These are phyloP conservation scores for Poeciliopsis turrubarensis DNA, from an alignment of 2,113 vertebrate genomes.

Conservation along the genomic window DNA sequence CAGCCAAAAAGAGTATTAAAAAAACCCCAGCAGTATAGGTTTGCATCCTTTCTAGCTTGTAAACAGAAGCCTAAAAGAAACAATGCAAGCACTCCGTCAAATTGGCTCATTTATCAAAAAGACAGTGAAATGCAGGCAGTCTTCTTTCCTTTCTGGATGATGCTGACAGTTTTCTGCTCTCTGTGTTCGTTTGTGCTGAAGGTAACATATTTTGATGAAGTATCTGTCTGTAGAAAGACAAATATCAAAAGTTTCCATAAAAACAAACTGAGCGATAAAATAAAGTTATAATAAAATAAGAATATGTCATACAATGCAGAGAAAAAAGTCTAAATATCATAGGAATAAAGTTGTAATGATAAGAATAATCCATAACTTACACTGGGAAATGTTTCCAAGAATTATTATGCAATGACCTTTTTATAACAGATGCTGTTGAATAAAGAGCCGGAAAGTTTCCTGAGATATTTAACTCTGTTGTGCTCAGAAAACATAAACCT, in stretches of 20 bases:
- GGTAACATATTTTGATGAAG: slow-evolving; percentile 46
- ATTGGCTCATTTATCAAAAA: slow-evolving; percentile 51
- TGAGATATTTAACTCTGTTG: neutral
- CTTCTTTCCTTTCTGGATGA: slow-evolving; percentile 20
- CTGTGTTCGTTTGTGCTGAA: slow-evolving; percentile 17
- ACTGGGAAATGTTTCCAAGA: neutral
- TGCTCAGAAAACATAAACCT: neutral
- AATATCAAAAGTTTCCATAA: neutral
- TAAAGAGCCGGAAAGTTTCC: neutral
- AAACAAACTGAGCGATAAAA: neutral
- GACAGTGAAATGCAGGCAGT: slow-evolving; percentile 19
- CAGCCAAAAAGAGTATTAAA: neutral
- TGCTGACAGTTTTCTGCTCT: slow-evolving; percentile 24
- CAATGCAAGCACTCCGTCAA: slow-evolving; percentile 28
- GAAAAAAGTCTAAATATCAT: no score
- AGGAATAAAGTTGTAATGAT: no score
- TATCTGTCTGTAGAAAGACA: slow-evolving; percentile 5
- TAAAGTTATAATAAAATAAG: no score
- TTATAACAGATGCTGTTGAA: neutral
- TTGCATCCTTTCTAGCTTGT: slow-evolving; percentile 10
- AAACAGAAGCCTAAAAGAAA: slow-evolving; percentile 28
- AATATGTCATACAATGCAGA: no score
- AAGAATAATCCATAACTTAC: no score
- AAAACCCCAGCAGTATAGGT: neutral
- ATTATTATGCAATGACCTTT: neutral